phyloP scores from a whole-genome alignment of 2,797 vertebrate genomes.

The Echeneis naucrates region DNA sequence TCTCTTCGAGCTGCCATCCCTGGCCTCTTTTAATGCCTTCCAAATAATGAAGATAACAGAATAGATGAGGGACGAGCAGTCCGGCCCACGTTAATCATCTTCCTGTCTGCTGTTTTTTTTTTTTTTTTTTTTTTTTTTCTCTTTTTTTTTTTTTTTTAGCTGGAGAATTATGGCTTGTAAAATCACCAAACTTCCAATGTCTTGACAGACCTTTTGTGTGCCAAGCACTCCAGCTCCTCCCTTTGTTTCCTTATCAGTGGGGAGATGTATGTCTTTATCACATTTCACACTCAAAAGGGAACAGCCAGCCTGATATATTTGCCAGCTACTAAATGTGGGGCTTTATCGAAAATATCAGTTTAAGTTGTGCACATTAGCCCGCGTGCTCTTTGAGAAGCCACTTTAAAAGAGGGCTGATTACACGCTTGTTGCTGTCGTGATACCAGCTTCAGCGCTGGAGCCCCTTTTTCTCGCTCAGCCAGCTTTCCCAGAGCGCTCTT shows the following conservation, averaged over 20 bases:
- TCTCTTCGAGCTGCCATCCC: conserved; percentile 78
- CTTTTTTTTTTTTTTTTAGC: conserved; percentile 40
- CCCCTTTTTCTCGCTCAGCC: conserved; percentile 70
- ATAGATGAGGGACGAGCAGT: conserved; percentile 80
- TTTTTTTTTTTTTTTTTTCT: conserved; percentile 1
- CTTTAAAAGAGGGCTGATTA: conserved; percentile 83
- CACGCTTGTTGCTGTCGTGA: conserved; percentile 84
- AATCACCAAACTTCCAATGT: conserved; percentile 76
- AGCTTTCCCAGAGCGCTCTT: conserved; percentile 76
- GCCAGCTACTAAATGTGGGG: conserved; percentile 81
- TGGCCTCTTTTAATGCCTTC: conserved; percentile 83
- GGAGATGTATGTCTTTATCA: conserved; percentile 84
- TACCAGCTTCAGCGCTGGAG: conserved; percentile 60
- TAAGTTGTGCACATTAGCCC: conserved; percentile 83
- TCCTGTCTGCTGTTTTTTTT: conserved; percentile 58
- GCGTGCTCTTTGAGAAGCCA: conserved; percentile 79
- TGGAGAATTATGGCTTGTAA: conserved; percentile 78
- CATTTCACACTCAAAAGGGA: conserved; percentile 82
- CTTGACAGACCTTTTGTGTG: conserved; percentile 81
- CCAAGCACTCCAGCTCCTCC: conserved; percentile 77
- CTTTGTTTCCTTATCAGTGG: conserved; percentile 78
- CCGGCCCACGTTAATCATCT: conserved; percentile 81
- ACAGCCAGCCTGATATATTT: conserved; percentile 80
- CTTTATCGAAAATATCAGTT: conserved; percentile 84
- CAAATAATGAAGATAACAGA: conserved; percentile 83